Evolutionary conservation across 1,140 invertebrate species (phyloP), one percentile per base, ranked within the genome.

Genomic region (Caenorhabditis inopinata): DNA sequence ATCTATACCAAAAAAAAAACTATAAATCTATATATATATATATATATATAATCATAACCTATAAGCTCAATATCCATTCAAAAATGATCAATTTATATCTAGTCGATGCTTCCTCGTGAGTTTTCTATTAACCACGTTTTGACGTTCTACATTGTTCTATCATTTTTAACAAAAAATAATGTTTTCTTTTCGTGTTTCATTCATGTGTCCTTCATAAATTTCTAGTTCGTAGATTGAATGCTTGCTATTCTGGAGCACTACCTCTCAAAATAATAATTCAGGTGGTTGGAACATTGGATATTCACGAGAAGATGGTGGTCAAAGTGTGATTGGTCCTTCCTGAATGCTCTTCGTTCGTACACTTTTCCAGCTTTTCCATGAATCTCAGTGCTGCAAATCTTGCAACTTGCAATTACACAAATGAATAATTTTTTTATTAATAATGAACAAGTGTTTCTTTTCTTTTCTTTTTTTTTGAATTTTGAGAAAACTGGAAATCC

Each of bases 281-380:
- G 86, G 86, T 87, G 27, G 86, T 87, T 27, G 86, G 84, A n/a
- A 86, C 80, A 47, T 68, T 87, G 75, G 86, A 87, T 79, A 87
- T 87, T 23, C 87, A 87, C 51, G 86, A 88, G 78, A 88, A 87
- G 74, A 87, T 87, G 86, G 85, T 87, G 32, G 83, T 87, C 23
- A 87, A 88, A 53, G 84, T 85, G 21, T 85, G 76, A 83, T 49
- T 5, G n/a, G 0, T 11, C 12, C 11, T 14, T n/a, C 11, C n/a
- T 42, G 2, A 6, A 2, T 11, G 2, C 25, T 25, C 45, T 0
- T 75, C 47, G 25, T 48, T 27, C n/a, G 6, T 21, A 38, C 58
- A 35, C 29, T 32, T 68, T 68, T 68, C 29, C 58, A 68, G 32
- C 58, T 29, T 68, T 32, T 18, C 27, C 29, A 18, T 68, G 58